phyloP scores from a whole-genome alignment of 2,888 invertebrate genomes.

The Labia minor region DNA sequence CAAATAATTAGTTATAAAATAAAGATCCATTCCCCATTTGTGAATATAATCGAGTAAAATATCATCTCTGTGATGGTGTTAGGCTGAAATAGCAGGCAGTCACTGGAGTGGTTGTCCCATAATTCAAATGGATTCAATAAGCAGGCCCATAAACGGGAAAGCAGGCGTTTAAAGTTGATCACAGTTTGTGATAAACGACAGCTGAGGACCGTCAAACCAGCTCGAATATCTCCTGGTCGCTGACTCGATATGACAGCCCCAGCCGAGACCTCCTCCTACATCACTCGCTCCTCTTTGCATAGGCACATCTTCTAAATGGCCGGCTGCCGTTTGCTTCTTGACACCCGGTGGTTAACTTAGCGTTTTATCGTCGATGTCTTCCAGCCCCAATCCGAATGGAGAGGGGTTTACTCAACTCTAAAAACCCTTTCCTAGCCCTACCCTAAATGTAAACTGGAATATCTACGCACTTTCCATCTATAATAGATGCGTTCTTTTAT shows the following conservation, averaged over 20 bases:
- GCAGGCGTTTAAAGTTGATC: not conserved
- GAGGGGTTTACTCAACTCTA: not conserved
- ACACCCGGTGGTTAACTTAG: constrained; percentile 6
- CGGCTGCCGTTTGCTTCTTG: not conserved
- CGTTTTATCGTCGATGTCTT: not conserved
- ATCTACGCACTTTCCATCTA: not conserved
- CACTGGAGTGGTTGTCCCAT: not conserved
- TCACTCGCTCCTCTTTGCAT: not conserved
- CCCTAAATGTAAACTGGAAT: not conserved
- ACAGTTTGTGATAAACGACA: constrained; percentile 5
- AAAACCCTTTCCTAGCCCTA: not conserved
- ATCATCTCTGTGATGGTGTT: too few relatives aligned
- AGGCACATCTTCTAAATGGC: too few relatives aligned
- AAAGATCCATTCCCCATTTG: too few relatives aligned
- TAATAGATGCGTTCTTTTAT: not conserved
- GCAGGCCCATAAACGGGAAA: not conserved
- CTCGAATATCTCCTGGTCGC: not conserved
- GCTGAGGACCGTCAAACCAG: not conserved
- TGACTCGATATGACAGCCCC: not conserved
- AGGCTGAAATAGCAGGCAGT: too few relatives aligned
- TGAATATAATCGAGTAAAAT: too few relatives aligned
- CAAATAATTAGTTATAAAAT: too few relatives aligned
- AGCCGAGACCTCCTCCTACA: not conserved
- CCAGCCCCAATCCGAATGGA: not conserved
- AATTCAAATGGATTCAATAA: constrained; percentile 7